Percentiles rank a stretch among this genome's conserved stretches.
phyloP scores from a whole-genome alignment of 1,140 invertebrate species.

The Atta cephalotes region DNA sequence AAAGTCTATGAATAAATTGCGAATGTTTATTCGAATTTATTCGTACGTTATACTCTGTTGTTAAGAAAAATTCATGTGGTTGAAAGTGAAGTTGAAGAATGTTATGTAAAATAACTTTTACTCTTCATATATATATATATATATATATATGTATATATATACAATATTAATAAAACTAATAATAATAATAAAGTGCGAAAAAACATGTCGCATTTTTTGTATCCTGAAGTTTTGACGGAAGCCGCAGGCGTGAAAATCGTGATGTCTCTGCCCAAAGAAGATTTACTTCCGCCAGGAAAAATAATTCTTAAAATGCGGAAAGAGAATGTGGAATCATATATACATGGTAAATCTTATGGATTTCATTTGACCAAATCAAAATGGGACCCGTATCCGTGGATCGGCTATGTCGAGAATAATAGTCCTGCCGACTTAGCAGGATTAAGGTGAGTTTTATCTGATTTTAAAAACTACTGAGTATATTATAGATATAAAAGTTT shows the following conservation, averaged over 20 bases:
- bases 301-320: slow-evolving; percentile 59
- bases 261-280: slow-evolving; percentile 45
- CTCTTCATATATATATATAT: not conserved
- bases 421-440: slow-evolving; percentile 81
- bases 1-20: not conserved
- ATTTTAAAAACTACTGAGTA: not conserved
- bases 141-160: not conserved
- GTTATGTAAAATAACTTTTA: not conserved
- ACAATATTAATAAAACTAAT: not conserved
- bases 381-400: slow-evolving; percentile 92
- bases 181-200: slow-evolving; percentile 1
- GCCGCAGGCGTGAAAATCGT: slow-evolving; percentile 70
- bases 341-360: slow-evolving; percentile 84
- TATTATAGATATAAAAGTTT: not conserved
- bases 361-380: slow-evolving; percentile 89
- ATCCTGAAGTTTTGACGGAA: slow-evolving; percentile 59
- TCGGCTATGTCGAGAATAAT: slow-evolving; percentile 82
- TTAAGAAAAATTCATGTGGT: not conserved
- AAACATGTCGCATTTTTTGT: slow-evolving; percentile 39
- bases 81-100: not conserved
- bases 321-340: slow-evolving; percentile 12
- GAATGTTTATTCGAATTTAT: slow-evolving; percentile 31
- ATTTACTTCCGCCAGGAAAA: slow-evolving; percentile 24
- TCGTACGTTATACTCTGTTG: not conserved
- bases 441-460: slow-evolving; percentile 76